phyloP scores from a whole-genome alignment of 2,888 invertebrate species.

The Ganaspis brasiliensis region DNA sequence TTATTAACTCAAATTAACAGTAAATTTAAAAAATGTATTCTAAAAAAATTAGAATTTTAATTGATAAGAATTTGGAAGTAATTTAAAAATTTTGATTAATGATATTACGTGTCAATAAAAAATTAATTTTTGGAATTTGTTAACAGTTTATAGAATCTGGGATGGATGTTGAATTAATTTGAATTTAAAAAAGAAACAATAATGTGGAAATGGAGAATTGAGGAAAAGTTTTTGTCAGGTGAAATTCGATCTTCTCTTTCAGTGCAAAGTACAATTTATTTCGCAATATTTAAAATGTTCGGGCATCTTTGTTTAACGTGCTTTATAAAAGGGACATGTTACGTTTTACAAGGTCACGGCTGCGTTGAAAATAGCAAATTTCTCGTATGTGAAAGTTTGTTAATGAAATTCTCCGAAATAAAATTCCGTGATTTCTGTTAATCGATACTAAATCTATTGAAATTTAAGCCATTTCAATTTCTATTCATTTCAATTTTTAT shows the following conservation, averaged over 20 bases:
- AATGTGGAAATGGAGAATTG: neutral
- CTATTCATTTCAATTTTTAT: too few species aligned
- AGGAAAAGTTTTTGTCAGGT: slow-evolving; percentile 1
- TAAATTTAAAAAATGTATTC: too few species aligned
- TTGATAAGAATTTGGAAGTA: neutral
- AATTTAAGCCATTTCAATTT: too few species aligned
- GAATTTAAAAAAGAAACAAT: neutral
- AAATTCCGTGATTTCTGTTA: slow-evolving; percentile 19
- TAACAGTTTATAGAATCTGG: too few species aligned
- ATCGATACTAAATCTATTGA: too few species aligned
- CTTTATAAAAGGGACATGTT: slow-evolving; percentile 25
- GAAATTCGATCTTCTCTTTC: neutral
- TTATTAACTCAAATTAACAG: too few species aligned
- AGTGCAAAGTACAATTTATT: neutral
- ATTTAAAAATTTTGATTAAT: neutral
- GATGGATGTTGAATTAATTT: too few species aligned
- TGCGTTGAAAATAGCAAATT: slow-evolving; percentile 19
- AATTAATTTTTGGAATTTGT: too few species aligned
- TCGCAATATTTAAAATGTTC: slow-evolving; percentile 8
- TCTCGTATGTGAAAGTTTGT: slow-evolving; percentile 29
- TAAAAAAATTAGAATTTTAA: too few species aligned
- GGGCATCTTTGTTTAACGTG: neutral
- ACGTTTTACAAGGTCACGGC: slow-evolving; percentile 35
- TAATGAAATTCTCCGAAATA: slow-evolving; percentile 28
- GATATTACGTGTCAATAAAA: too few species aligned